Conservation (phyloP, 2,797 vertebrate genomes). For the Pogoniulus pusillus region DNA sequence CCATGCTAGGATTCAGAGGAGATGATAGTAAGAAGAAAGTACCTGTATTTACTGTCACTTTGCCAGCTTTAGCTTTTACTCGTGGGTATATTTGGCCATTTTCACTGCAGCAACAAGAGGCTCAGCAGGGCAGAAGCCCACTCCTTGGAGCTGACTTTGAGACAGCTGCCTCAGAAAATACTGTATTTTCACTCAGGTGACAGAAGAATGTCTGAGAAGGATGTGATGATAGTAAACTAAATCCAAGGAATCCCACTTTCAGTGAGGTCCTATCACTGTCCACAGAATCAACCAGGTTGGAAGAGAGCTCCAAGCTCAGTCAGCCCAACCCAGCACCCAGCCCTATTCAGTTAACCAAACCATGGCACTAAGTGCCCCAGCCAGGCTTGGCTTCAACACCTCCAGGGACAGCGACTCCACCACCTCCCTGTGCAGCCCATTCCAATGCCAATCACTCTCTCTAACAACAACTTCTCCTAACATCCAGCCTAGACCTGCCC, state of each 20-base stretch:
- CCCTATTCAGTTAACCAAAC: too few relatives aligned
- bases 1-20: constrained; percentile 55
- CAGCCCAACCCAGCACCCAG: too few relatives aligned
- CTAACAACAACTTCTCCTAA: too few relatives aligned
- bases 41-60: constrained; percentile 58
- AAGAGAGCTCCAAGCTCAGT: too few relatives aligned
- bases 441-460: too few relatives aligned
- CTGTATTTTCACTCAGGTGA: background rate
- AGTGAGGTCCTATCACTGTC: background rate
- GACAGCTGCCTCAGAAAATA: background rate
- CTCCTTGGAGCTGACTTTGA: background rate
- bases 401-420: too few relatives aligned
- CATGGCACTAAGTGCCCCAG: too few relatives aligned
- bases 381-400: too few relatives aligned
- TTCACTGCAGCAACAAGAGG: constrained; percentile 22
- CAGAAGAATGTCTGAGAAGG: background rate
- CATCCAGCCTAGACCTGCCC: too few relatives aligned
- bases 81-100: background rate
- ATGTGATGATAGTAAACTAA: rapidly evolving
- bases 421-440: too few relatives aligned
- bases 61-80: background rate
- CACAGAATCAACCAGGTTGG: too few relatives aligned
- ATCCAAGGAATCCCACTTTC: background rate
- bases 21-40: constrained; percentile 7
- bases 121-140: background rate